These are phyloP conservation scores for Athene noctua DNA, from an alignment of 2,113 vertebrate species.

Conservation along the genomic window DNA sequence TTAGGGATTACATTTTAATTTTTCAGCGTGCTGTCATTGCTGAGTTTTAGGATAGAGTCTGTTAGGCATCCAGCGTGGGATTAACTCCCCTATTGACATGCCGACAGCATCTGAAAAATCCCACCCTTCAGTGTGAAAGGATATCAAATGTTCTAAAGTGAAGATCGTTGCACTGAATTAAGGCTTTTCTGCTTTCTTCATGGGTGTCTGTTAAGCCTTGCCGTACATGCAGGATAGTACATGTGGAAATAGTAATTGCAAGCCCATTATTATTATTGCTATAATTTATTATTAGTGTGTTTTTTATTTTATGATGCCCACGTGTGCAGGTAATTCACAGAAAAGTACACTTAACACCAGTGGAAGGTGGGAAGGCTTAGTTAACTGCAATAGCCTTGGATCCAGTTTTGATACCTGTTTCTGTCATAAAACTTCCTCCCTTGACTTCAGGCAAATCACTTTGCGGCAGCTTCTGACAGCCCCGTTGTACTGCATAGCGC, in stretches of 20 bases:
- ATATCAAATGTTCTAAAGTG: neutral
- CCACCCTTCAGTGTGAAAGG: neutral
- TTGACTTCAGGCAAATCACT: neutral
- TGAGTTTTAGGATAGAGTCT: neutral
- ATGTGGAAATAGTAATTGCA: constrained; percentile 62
- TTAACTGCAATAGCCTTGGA: neutral
- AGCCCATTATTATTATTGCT: constrained; percentile 56
- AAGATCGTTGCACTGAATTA: neutral
- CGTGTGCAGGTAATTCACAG: constrained; percentile 38
- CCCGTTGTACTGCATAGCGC: rapidly evolving
- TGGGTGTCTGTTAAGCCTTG: neutral
- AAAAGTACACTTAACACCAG: neutral
- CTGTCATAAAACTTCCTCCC: neutral
- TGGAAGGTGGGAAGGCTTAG: neutral
- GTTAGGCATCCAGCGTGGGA: neutral
- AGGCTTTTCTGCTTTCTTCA: neutral
- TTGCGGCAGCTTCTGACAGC: neutral
- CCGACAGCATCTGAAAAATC: neutral
- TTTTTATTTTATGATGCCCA: constrained; percentile 62
- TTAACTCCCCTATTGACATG: neutral
- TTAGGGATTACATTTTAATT: neutral
- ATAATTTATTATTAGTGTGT: constrained; percentile 55
- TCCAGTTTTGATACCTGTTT: neutral
- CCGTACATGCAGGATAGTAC: constrained; percentile 24
- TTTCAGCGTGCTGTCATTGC: neutral